These are phyloP conservation scores for Pseudochirops cupreus DNA, from an alignment of 2,797 vertebrate genomes.

Conservation along the genomic window DNA sequence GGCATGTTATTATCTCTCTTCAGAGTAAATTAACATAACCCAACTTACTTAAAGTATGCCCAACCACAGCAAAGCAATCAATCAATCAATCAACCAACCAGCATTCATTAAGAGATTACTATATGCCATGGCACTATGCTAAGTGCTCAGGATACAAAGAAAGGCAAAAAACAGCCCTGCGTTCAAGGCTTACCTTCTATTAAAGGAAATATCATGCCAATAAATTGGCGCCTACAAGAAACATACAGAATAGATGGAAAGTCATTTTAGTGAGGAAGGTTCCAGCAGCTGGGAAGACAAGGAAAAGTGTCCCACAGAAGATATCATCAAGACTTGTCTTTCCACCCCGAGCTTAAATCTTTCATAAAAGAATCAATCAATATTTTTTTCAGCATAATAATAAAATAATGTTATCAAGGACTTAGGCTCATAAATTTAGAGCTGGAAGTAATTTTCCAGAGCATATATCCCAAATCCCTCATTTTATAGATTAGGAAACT, in stretches of 20 bases:
- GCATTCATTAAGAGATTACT: background rate
- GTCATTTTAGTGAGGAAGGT: background rate
- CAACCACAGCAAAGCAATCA: background rate
- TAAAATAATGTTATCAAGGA: background rate
- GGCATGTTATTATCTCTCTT: background rate
- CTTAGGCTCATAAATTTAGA: background rate
- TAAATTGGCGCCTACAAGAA: background rate
- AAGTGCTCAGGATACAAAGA: background rate
- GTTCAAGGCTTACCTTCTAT: background rate
- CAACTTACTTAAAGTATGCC: background rate
- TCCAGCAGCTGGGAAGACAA: background rate
- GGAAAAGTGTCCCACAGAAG: background rate
- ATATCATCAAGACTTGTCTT: background rate
- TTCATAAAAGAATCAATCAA: background rate
- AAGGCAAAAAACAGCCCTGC: background rate
- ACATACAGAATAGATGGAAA: background rate
- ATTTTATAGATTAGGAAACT: background rate
- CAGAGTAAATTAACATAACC: no score
- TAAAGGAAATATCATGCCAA: background rate
- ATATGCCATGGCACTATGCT: background rate
- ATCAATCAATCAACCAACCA: background rate
- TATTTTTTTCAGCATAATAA: background rate
- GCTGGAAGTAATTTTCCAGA: background rate
- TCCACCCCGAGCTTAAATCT: background rate
- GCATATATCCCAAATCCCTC: background rate